Evolutionary conservation across 2,888 invertebrate species (phyloP), one percentile per base, ranked within the genome.

Genomic region (Brachylomia viminalis): DNA sequence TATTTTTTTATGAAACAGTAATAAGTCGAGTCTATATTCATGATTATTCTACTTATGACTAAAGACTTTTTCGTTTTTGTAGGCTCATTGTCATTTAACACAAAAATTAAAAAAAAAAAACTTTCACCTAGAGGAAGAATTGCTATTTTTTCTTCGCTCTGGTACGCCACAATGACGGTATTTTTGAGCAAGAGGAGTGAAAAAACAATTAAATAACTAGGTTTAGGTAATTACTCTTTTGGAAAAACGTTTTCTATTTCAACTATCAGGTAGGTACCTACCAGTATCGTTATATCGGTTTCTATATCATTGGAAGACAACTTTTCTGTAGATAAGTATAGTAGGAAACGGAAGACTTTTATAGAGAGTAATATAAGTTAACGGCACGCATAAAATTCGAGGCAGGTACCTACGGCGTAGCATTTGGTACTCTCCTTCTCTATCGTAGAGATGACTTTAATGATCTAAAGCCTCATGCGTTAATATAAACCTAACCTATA

Each of bases 321-420:
- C 88, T 89, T 87, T 87, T 86, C 84, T 79, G 85, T 85, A 82
- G 89, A 88, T 79, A n/a, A n/a, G n/a, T n/a, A 91, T 90, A 91
- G 91, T 90, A 90, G 90, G 89, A 91, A 92, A 91, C 91, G 91
- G 92, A 92, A 92, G 91, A 91, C 88, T 93, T 94, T 94, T 94
- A 94, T 93, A 91, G 92, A 90, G 88, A 89, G 93, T 91, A 93
- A 93, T 94, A 94, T 94, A 94, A 94, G 91, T 94, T 94, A 93
- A 94, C 89, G 93, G 92, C 91, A 88, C 89, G 88, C 92, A 93
- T 94, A 93, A 94, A 94, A 93, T 92, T 89, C 90, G 89, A 88
- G 90, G 86, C 89, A 91, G 91, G 90, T 89, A 83, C 78, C 81
- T 69, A 87, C 86, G 86, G 86, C 83, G 83, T 75, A 85, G 84